A percentile compares a stretch with the other conserved stretches of the same genome.
phyloP scores from a whole-genome alignment of 2,888 invertebrate species.

The Lymantria monacha region DNA sequence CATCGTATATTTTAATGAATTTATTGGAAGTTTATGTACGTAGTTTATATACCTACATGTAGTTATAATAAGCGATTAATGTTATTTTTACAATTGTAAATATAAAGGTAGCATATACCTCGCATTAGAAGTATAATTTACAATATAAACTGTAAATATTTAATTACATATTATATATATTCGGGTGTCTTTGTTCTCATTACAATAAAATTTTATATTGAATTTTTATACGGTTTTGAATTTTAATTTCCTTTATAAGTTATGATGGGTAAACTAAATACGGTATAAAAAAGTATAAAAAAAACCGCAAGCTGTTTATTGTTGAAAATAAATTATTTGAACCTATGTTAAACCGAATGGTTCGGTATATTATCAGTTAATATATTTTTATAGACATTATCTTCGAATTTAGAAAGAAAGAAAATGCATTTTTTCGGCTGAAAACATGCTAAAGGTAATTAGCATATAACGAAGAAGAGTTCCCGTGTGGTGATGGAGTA shows the following conservation, averaged over 20 bases:
- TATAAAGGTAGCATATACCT: conserved; percentile 41
- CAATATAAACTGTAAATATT: conserved; percentile 52
- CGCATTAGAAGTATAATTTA: conserved; percentile 52
- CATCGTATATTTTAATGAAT: conserved; percentile 8
- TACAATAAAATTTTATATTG: conserved; percentile 41
- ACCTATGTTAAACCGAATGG: too few species aligned
- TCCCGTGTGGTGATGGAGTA: too few species aligned
- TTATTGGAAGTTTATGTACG: not conserved
- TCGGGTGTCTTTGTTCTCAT: conserved; percentile 34
- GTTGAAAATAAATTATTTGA: not conserved
- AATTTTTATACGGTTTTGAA: conserved; percentile 17
- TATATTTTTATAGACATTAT: too few species aligned
- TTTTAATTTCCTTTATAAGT: conserved; percentile 14
- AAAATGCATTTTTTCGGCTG: too few species aligned
- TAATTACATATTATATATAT: conserved; percentile 12
- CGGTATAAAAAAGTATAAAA: too few species aligned
- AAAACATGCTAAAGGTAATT: too few species aligned
- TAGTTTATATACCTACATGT: too few species aligned
- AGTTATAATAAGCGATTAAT: conserved; percentile 10
- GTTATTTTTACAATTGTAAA: conserved; percentile 31
- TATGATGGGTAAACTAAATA: not conserved
- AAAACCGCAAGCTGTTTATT: too few species aligned
- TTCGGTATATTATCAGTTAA: too few species aligned
- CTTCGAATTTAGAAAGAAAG: too few species aligned
- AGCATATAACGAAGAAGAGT: too few species aligned